Evolutionary conservation across 2,888 invertebrate species (phyloP).

Genomic region (Lepidochrysops patricia): DNA sequence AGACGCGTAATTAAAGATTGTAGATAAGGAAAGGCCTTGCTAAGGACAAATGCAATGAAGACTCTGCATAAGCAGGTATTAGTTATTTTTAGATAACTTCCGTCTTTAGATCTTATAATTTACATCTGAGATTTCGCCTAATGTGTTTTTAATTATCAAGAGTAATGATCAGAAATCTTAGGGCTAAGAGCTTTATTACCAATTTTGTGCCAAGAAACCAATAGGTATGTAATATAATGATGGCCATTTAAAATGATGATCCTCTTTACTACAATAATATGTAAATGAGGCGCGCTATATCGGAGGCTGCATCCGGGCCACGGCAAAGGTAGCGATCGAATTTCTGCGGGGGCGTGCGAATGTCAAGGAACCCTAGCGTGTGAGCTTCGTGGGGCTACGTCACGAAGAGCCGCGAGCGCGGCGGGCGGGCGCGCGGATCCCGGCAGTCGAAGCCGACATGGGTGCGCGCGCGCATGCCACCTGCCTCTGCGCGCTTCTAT

Average conservation of each 20-base stretch:
- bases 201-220: not conserved
- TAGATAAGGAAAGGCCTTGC: constrained; percentile 27
- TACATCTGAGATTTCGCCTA: too few relatives aligned
- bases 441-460: constrained; percentile 59
- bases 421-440: constrained; percentile 24
- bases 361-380: constrained; percentile 65
- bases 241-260: not conserved
- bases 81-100: not conserved
- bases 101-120: not conserved
- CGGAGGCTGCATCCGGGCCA: constrained; percentile 71
- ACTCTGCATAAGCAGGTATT: not conserved
- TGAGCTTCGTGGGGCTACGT: constrained; percentile 23
- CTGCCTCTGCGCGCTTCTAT: constrained; percentile 29
- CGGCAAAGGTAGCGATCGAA: constrained; percentile 46
- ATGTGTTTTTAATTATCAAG: too few relatives aligned
- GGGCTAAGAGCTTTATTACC: not conserved
- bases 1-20: constrained; percentile 44
- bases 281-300: constrained; percentile 58
- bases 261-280: constrained; percentile 14
- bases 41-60: not conserved
- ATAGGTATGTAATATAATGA: not conserved
- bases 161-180: too few relatives aligned
- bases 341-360: constrained; percentile 60
- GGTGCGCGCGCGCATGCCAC: constrained; percentile 52
- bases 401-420: constrained; percentile 23